Percentiles rank a stretch among this genome's conserved stretches.
These are phyloP conservation scores for Archips xylosteana DNA, from an alignment of 2,888 invertebrate species.

Conservation along the genomic window DNA sequence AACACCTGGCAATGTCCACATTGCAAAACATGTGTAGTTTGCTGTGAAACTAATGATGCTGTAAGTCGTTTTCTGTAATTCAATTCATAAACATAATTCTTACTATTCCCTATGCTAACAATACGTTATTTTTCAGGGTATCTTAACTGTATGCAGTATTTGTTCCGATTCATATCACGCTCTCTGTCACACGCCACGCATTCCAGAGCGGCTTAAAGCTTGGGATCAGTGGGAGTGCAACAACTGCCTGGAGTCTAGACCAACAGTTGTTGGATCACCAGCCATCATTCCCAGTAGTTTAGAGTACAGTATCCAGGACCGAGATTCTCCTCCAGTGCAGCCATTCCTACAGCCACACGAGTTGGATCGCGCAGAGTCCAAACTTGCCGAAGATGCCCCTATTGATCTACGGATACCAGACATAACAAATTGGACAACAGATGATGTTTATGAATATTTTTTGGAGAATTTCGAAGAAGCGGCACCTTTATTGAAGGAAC, in stretches of 20 bases:
- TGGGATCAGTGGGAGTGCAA: slow-evolving; percentile 90
- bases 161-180: slow-evolving; percentile 95
- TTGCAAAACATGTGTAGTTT: slow-evolving; percentile 94
- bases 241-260: slow-evolving; percentile 85
- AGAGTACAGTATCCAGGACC: slow-evolving; percentile 62
- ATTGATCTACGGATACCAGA: slow-evolving; percentile 91
- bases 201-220: slow-evolving; percentile 84
- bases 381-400: slow-evolving; percentile 70
- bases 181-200: slow-evolving; percentile 90
- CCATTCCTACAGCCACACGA: slow-evolving; percentile 81
- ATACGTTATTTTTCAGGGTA: slow-evolving; percentile 81
- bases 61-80: slow-evolving; percentile 76
- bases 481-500: slow-evolving; percentile 92
- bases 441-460: slow-evolving; percentile 94
- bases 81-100: not conserved
- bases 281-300: slow-evolving; percentile 65
- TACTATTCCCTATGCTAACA: not conserved
- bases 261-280: slow-evolving; percentile 69
- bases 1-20: slow-evolving; percentile 95
- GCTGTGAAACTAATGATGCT: slow-evolving; percentile 91
- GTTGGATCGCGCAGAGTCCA: slow-evolving; percentile 73
- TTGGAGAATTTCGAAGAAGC: slow-evolving; percentile 91
- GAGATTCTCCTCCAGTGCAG: slow-evolving; percentile 61
- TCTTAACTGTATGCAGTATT: slow-evolving; percentile 91
- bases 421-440: slow-evolving; percentile 92